Evolutionary conservation across 2,797 vertebrate species (phyloP), one percentile per base, ranked within the genome.

Genomic region (Malurus splendens): DNA sequence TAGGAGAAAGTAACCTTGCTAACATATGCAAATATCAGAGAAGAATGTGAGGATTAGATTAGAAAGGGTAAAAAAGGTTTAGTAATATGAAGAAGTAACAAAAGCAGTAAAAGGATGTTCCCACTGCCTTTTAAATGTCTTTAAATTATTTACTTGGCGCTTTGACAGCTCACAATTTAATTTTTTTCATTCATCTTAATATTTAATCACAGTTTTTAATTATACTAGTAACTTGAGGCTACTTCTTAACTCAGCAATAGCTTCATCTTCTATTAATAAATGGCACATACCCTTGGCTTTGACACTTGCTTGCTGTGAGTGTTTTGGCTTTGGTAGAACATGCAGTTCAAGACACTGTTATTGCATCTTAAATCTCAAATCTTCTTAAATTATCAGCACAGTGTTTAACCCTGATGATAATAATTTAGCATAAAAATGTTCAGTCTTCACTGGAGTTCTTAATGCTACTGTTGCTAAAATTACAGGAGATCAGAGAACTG

Each of bases 181-280:
- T 6, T 81, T 76, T 90, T 90, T 91, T 78, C 73, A 72, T 89
- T 89, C 41, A 60, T 92, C 73, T 90, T 84, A 93, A 81, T 92
- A 84, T 86, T 95, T 95, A 92, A 92, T 93, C 64, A 86, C 50
- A 67, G 25, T 82, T 93, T 94, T 93, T 79, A 94, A 95, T 95
- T 92, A 90, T 68, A 79, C 42, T 82, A 67, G 90, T 83, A 90
- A 92, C 89, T 89, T 56, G 79, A 89, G 87, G 89, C 76, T 84
- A 50, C 74, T 76, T 81, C 66, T 92, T 79, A 86, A 90, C 74
- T 87, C 89, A 87, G 89, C 80, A 92, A 82, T 89, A 76, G n/a
- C 54, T 91, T 87, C 65, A 50, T 89, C 56, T 93, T 92, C 93
- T 92, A 57, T 83, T 95, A 95, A 95, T 90, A 93, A 92, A 71